Percentiles rank a stretch among this genome's conserved stretches.
These are phyloP conservation scores for Piprites chloris DNA, from an alignment of 2,113 vertebrate genomes.

Conservation along the genomic window DNA sequence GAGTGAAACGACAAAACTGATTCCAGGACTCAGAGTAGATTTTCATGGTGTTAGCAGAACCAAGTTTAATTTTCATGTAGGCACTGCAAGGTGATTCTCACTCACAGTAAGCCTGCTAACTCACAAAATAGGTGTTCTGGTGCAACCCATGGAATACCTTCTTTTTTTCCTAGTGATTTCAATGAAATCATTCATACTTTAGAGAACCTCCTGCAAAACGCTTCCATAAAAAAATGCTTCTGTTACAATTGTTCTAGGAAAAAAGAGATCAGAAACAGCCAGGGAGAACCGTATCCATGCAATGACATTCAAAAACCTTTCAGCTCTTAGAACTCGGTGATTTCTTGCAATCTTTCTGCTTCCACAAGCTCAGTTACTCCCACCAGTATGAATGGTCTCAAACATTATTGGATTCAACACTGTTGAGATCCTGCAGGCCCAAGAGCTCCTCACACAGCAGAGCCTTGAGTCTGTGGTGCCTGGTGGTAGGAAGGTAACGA, in stretches of 20 bases:
- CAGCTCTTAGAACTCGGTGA: background rate
- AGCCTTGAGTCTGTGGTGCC: too few species aligned
- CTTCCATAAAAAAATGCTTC: background rate
- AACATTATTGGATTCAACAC: background rate
- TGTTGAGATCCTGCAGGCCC: background rate
- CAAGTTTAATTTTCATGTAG: background rate
- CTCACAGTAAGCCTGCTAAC: background rate
- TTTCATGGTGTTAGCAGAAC: background rate
- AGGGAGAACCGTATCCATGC: background rate
- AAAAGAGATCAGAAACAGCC: background rate
- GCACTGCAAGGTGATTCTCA: background rate
- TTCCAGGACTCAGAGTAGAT: background rate
- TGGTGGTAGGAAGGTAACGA: rapidly evolving
- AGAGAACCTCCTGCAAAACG: background rate
- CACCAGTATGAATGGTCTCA: background rate
- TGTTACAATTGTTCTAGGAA: background rate
- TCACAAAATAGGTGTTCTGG: background rate
- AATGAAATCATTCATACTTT: background rate
- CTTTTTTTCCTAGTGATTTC: background rate
- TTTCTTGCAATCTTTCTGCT: background rate
- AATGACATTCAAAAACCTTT: background rate
- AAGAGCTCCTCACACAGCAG: background rate
- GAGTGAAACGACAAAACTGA: background rate
- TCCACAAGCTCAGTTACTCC: background rate
- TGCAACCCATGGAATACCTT: background rate